Conservation (phyloP, 2,797 vertebrate species). For the Acanthornis magna region DNA sequence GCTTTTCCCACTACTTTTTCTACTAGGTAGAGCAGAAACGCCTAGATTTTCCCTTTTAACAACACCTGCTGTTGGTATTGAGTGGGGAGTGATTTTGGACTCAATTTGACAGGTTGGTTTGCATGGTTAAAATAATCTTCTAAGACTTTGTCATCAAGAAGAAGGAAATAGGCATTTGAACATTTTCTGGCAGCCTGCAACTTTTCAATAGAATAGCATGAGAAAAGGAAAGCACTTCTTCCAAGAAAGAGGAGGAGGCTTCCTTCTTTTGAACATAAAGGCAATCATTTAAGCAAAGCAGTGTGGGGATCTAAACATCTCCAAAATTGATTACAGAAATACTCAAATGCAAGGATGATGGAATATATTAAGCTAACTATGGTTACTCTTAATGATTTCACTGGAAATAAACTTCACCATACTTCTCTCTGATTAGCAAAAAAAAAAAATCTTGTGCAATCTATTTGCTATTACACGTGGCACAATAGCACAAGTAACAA, state of each 20-base stretch:
- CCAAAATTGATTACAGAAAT: background rate
- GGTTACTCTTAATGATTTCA: background rate
- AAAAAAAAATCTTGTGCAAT: background rate
- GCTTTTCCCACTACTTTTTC: background rate
- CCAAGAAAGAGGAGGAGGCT: background rate
- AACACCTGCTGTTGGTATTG: background rate
- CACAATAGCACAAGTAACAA: background rate
- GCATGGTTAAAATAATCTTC: background rate
- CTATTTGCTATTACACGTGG: background rate
- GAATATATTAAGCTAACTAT: background rate
- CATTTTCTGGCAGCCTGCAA: background rate
- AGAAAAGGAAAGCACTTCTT: background rate
- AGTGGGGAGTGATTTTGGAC: background rate
- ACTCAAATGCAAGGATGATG: background rate
- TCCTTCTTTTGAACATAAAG: background rate
- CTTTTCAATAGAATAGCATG: background rate
- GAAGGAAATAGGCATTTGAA: background rate
- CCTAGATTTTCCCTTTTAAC: background rate
- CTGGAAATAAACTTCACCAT: background rate
- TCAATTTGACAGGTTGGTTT: background rate
- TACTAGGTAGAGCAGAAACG: background rate
- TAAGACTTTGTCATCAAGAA: background rate
- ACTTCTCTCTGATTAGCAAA: background rate
- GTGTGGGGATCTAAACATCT: background rate
- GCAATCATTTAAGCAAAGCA: background rate